phyloP scores from a whole-genome alignment of 2,797 vertebrate genomes.

The Notamacropus eugenii region DNA sequence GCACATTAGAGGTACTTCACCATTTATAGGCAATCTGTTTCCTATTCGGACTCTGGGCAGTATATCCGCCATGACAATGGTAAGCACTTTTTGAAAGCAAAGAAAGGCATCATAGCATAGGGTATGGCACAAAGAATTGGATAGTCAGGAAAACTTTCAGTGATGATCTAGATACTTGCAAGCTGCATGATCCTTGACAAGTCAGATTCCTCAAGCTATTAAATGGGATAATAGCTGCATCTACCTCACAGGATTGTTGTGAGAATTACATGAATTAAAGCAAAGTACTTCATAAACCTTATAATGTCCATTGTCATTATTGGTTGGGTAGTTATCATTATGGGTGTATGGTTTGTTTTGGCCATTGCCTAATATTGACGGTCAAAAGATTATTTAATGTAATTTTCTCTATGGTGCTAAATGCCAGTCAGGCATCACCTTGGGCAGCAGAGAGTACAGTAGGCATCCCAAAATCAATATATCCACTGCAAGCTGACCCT shows the following conservation, averaged over 20 bases:
- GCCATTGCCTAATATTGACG: background rate
- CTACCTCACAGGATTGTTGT: no score
- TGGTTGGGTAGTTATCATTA: no score
- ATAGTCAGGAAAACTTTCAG: background rate
- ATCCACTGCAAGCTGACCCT: background rate
- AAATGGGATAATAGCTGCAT: no score
- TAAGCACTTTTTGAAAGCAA: background rate
- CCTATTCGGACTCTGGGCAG: background rate
- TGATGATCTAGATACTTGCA: background rate
- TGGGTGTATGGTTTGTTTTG: background rate
- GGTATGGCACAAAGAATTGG: background rate
- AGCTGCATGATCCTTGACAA: background rate
- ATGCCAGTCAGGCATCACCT: no score
- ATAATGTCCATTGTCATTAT: background rate
- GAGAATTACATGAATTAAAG: background rate
- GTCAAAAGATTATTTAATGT: background rate
- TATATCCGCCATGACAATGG: background rate
- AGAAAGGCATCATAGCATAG: no score
- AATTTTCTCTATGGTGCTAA: background rate
- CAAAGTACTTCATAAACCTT: background rate
- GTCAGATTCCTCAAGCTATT: no score
- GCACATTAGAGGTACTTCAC: background rate
- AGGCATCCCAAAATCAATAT: no score
- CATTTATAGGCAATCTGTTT: background rate
- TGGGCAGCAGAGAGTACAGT: no score